These are phyloP conservation scores for Dugesia japonica DNA, from an alignment of 2,888 invertebrate genomes.

Conservation along the genomic window DNA sequence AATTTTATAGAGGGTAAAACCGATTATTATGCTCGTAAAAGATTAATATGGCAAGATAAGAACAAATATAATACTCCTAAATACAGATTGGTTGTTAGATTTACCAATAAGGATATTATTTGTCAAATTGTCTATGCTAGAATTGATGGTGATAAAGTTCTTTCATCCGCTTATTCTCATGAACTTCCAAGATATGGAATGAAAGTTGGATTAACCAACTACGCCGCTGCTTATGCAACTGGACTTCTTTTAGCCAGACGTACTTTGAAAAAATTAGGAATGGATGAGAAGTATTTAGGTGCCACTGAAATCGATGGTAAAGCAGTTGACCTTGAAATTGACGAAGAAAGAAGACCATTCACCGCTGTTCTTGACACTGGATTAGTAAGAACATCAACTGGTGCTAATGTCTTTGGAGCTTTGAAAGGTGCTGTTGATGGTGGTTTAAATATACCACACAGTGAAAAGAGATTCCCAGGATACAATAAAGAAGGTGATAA, in stretches of 20 bases:
- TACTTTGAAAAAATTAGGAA: slow-evolving; percentile 69
- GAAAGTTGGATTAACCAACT: slow-evolving; percentile 95
- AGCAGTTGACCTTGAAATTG: slow-evolving; percentile 81
- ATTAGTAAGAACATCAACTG: slow-evolving; percentile 86
- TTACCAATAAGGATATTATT: slow-evolving; percentile 91
- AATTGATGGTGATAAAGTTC: slow-evolving; percentile 89
- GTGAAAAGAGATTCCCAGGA: slow-evolving; percentile 85
- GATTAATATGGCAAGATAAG: slow-evolving; percentile 88
- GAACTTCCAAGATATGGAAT: slow-evolving; percentile 86
- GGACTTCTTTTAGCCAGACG: slow-evolving; percentile 80
- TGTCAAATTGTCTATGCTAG: slow-evolving; percentile 79
- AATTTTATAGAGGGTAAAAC: slow-evolving; percentile 56
- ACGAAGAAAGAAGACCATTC: slow-evolving; percentile 85
- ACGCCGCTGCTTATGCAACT: slow-evolving; percentile 80
- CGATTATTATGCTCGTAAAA: slow-evolving; percentile 93
- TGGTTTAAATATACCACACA: slow-evolving; percentile 91
- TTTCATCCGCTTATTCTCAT: slow-evolving; percentile 89
- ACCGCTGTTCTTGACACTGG: slow-evolving; percentile 86
- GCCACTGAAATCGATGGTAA: slow-evolving; percentile 77
- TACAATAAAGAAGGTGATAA: slow-evolving; percentile 74
- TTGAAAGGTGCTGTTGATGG: slow-evolving; percentile 99
- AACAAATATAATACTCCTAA: slow-evolving; percentile 99
- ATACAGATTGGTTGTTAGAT: slow-evolving; percentile 86
- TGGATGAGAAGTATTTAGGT: slow-evolving; percentile 76
- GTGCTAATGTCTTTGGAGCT: slow-evolving; percentile 89